Conservation (phyloP, 2,797 vertebrate species). For the Brachyrhaphis roseni region DNA sequence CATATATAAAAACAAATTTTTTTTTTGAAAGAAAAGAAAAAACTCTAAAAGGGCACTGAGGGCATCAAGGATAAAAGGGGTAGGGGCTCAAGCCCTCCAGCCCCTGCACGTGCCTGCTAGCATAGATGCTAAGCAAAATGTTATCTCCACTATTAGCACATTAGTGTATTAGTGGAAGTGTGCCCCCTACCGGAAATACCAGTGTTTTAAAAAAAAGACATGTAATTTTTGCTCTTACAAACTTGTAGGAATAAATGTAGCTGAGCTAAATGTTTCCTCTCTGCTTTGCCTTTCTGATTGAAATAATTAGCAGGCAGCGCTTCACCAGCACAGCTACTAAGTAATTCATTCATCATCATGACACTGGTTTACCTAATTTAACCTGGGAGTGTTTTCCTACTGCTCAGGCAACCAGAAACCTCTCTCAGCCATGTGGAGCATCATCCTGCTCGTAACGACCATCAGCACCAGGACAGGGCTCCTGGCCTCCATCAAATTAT, state of each 20-base stretch:
- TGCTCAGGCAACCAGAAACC: conserved; percentile 30
- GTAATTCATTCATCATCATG: conserved; percentile 34
- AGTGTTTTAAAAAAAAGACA: no score
- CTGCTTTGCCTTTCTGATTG: conserved; percentile 3
- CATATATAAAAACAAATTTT: no score
- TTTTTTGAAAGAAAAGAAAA: no score
- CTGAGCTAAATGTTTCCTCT: neutral
- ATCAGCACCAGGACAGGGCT: conserved; percentile 15
- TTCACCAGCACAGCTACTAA: neutral
- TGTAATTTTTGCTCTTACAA: neutral
- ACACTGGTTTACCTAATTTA: conserved; percentile 18
- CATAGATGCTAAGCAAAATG: no score
- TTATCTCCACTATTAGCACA: no score
- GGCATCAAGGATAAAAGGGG: no score
- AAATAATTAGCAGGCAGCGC: conserved; percentile 30
- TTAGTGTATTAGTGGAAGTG: no score
- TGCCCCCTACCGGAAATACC: no score
- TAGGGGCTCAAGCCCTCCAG: no score
- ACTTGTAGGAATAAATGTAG: neutral
- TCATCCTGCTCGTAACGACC: conserved; percentile 47
- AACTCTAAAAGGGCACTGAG: no score
- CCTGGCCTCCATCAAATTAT: neutral
- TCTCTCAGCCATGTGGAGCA: neutral
- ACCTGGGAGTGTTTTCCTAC: neutral
- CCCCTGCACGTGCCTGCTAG: no score